A percentile compares a stretch with the other conserved stretches of the same genome.
Evolutionary conservation across 2,113 vertebrate species (phyloP).

Genomic region (Serinus canaria): DNA sequence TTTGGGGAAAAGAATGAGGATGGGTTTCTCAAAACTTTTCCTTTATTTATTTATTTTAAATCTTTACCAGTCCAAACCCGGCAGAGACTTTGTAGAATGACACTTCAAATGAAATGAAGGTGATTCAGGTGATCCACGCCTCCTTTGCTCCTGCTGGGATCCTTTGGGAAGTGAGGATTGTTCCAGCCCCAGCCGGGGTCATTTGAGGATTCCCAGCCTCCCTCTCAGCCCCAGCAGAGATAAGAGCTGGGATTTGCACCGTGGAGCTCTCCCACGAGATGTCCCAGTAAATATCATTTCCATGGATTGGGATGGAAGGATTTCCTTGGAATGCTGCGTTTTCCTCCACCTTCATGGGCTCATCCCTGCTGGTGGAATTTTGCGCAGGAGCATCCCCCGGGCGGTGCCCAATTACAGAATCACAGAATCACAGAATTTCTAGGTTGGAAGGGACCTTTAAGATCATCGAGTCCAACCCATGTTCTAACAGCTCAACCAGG

Average conservation of each 20-base stretch:
- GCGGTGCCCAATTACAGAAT: too few species aligned
- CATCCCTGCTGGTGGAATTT: rapidly evolving
- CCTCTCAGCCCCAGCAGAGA: background rate
- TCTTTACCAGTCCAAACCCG: background rate
- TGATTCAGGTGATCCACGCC: background rate
- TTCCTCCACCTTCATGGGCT: background rate
- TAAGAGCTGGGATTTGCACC: background rate
- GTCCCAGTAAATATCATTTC: slow-evolving; percentile 39
- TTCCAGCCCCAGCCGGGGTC: background rate
- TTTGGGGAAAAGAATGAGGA: background rate
- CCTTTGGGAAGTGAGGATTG: background rate
- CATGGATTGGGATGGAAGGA: background rate
- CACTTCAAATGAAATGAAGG: background rate
- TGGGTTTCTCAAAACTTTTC: background rate
- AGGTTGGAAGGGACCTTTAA: too few species aligned
- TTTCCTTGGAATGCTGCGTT: background rate
- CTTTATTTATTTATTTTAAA: background rate
- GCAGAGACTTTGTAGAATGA: background rate
- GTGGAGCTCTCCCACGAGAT: slow-evolving; percentile 50
- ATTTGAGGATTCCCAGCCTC: background rate
- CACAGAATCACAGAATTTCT: too few species aligned
- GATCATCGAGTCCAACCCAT: too few species aligned
- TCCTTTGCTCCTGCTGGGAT: background rate
- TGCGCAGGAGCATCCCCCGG: background rate
- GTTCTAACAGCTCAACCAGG: too few species aligned